Evolutionary conservation across 1,140 invertebrate species (phyloP).

Genomic region (Cydia fagiglandana): DNA sequence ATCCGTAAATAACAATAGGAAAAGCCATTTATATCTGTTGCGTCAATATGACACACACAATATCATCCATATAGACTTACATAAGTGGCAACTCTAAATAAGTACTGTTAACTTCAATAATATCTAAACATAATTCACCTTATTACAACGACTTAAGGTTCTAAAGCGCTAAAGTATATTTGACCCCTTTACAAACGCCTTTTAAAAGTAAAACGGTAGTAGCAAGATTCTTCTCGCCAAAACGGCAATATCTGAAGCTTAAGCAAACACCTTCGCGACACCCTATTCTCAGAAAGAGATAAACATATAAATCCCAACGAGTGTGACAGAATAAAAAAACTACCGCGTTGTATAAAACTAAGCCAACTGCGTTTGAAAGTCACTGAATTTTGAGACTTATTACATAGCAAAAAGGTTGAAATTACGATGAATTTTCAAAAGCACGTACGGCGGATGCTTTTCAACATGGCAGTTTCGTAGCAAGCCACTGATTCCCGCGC

Average conservation of each 20-base stretch:
- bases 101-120: background rate
- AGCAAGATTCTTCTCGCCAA: constrained; percentile 54
- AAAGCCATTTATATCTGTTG: background rate
- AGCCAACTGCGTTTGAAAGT: background rate
- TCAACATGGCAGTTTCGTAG: constrained; percentile 51
- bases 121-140: background rate
- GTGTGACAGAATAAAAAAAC: constrained; percentile 44
- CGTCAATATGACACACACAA: background rate
- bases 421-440: constrained; percentile 11
- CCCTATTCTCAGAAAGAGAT: constrained; percentile 50
- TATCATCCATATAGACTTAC: background rate
- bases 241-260: constrained; percentile 63
- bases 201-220: background rate
- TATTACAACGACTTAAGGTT: background rate
- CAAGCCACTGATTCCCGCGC: constrained; percentile 46
- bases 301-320: constrained; percentile 35
- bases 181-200: background rate
- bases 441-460: constrained; percentile 36
- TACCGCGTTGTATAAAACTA: background rate
- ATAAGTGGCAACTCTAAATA: background rate
- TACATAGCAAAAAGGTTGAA: background rate
- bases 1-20: background rate
- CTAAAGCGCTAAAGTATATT: background rate
- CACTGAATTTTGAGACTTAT: background rate
- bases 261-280: constrained; percentile 61